These are phyloP conservation scores for Geococcyx californianus DNA, from an alignment of 2,113 vertebrate species.

Conservation along the genomic window DNA sequence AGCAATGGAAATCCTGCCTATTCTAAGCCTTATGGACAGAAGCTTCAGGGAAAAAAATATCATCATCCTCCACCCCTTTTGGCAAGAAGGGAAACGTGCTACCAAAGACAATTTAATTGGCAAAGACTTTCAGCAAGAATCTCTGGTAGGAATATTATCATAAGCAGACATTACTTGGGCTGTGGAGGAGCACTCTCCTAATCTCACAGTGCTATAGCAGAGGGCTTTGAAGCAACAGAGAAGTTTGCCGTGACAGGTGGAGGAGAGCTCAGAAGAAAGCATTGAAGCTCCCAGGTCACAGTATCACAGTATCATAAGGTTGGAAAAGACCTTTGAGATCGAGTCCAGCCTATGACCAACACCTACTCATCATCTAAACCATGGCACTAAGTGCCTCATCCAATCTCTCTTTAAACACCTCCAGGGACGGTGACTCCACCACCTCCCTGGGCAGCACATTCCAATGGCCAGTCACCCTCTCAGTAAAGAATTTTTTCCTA, in stretches of 20 bases:
- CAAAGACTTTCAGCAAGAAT: background rate
- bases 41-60: background rate
- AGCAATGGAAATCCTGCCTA: background rate
- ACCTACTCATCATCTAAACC: too few relatives aligned
- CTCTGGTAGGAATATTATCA: background rate
- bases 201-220: background rate
- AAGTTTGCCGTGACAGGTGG: background rate
- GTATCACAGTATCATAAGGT: too few relatives aligned
- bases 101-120: background rate
- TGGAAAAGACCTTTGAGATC: too few relatives aligned
- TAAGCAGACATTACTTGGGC: background rate
- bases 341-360: too few relatives aligned
- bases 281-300: background rate
- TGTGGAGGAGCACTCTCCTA: background rate
- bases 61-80: background rate
- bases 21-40: background rate
- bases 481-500: too few relatives aligned
- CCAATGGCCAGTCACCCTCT: too few relatives aligned
- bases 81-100: background rate
- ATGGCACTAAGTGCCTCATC: too few relatives aligned
- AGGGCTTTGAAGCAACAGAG: background rate
- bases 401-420: too few relatives aligned
- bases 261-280: background rate
- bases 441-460: too few relatives aligned
- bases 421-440: too few relatives aligned